Percentiles rank a stretch among this genome's conserved stretches.
phyloP scores from a whole-genome alignment of 1,140 invertebrate genomes.

The Centruroides sculpturatus region DNA sequence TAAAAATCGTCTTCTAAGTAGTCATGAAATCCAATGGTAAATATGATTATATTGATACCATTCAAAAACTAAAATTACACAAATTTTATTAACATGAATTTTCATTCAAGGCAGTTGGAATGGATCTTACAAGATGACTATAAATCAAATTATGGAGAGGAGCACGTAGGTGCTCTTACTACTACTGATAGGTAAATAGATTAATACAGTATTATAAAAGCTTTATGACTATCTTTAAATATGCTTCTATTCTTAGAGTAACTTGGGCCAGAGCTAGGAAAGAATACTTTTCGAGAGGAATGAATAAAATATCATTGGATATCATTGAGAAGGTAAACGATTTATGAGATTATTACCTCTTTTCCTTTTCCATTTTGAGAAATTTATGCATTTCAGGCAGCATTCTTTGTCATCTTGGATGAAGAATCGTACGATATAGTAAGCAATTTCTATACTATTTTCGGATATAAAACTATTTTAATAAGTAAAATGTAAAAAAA shows the following conservation, averaged over 20 bases:
- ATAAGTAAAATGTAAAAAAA: neutral
- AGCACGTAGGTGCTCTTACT: slow-evolving; percentile 77
- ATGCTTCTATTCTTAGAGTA: slow-evolving; percentile 32
- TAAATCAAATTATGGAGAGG: slow-evolving; percentile 59
- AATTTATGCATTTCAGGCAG: slow-evolving; percentile 38
- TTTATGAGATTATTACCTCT: too few relatives aligned
- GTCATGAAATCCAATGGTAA: slow-evolving; percentile 71
- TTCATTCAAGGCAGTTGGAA: slow-evolving; percentile 63
- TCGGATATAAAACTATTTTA: neutral
- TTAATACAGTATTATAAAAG: neutral
- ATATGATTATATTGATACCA: neutral
- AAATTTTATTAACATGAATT: neutral
- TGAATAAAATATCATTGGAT: slow-evolving; percentile 76
- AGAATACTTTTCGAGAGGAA: slow-evolving; percentile 57
- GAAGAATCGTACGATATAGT: slow-evolving; percentile 69
- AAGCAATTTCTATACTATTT: slow-evolving; percentile 21
- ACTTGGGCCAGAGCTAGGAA: slow-evolving; percentile 75
- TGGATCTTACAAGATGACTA: slow-evolving; percentile 63
- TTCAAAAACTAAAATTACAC: too few relatives aligned
- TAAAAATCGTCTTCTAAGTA: slow-evolving; percentile 61
- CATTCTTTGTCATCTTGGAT: slow-evolving; percentile 82
- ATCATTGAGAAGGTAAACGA: slow-evolving; percentile 60
- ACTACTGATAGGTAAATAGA: slow-evolving; percentile 50
- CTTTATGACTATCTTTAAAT: neutral
- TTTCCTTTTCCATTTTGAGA: neutral